Evolutionary conservation across 2,888 invertebrate genomes (phyloP), one percentile per base, ranked within the genome.

Genomic region (Tachina lurida): DNA sequence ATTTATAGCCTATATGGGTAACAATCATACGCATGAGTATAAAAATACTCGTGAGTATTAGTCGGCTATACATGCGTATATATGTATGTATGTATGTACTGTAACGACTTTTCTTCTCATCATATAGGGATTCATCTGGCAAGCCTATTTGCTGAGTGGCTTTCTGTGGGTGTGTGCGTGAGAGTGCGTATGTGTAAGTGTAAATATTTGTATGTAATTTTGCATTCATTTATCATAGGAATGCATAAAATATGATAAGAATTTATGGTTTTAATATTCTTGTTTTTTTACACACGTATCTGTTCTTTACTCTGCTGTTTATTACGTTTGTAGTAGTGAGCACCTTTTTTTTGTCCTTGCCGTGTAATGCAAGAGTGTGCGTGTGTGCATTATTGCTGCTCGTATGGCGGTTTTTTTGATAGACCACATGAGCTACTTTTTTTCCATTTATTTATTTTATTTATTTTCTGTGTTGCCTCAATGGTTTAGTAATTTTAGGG

Each of bases 191-290:
- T 41, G 19, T 56, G 17, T 22, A 17, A 19, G 12, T 60, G 43
- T 70, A 31, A 31, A 70, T 31, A 74, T 60, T 83, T 89, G 87
- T 90, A 89, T 90, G 89, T 89, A 89, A 88, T 90, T 90, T 90
- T 90, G 90, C 90, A 90, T 89, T 90, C 90, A 92, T 92, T 92
- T 92, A 92, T 92, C 92, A 91, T 89, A 89, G 89, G 89, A 90
- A 90, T 90, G 90, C 91, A 91, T 90, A 90, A 90, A 86, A 89
- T 89, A 89, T 89, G 90, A 90, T 91, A 90, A 90, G 89, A 89
- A 90, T 91, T 90, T 90, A 90, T 90, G 89, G 87, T 71, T 78
- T 79, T 77, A 74, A 71, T 82, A 63, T 47, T 10, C 13, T 19
- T 9, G 7, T 31, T 13, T n/a, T 31, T 19, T 12, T 1, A 31